Base-by-base conservation (phyloP, 2,113 vertebrate genomes). In the Camarhynchus parvulus region DNA sequence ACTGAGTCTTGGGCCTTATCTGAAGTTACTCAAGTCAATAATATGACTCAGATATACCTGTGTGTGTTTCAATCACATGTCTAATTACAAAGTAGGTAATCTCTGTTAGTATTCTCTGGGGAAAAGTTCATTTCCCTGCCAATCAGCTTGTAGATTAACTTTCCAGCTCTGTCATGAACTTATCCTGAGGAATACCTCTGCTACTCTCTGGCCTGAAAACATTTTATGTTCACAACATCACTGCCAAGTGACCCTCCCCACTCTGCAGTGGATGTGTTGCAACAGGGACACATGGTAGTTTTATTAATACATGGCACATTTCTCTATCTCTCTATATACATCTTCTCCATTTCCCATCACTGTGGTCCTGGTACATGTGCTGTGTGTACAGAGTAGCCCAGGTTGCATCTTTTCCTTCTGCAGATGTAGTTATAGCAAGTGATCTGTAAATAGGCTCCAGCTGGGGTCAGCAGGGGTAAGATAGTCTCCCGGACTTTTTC, bases 21-120 rank as follows among this genome's bases (percentile, higher is more conserved):
- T 84, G 62, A 83, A 89, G 62, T 35, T 50, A 20, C 53, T 50
- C 33, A 91, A 28, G 20, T 79, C 70, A 87, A 66, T 62, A 86
- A 47, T 31, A 63, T 79, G 81, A 75, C 44, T 89, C 87, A 95
- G 53, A 37, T 88, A 69, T 16, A 62, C 28, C 53, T 76, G 41
- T 46, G n/a, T 28, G 13, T 63, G 53, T 85, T 91, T 87, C 81
- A 91, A 41, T 90, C 67, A 73, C 24, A n/a, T 49, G 44, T 66
- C 19, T 86, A 83, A 93, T 90, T 85, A 85, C 55, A 42, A 77
- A 80, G 25, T 12, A 86, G 75, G 83, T 90, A 90, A 88, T 90
- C 41, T 85, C 19, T 75, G 41, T 72, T 56, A 56, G 31, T 44
- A 56, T 89, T 91, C 80, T 91, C 74, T 46, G 23, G 21, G 53